Conservation (phyloP, 2,113 vertebrate genomes). For the Zingel zingel region DNA sequence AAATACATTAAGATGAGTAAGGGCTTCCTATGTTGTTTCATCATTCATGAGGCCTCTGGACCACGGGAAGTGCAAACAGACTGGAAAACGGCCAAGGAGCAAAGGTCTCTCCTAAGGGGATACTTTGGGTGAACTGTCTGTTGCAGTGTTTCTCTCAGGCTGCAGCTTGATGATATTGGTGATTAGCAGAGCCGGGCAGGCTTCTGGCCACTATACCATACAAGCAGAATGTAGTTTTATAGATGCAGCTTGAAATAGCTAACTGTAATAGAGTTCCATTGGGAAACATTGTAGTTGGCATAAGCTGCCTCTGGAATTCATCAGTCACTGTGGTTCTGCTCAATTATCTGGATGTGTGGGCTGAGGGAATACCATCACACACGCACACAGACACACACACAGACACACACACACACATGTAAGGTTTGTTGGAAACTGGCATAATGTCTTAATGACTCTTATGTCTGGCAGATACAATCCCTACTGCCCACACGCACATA, state of each 20-base stretch:
- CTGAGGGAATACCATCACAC: conserved; percentile 44
- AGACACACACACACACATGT: conserved; percentile 4
- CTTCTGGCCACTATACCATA: not conserved
- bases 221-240: not conserved
- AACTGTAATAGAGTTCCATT: not conserved
- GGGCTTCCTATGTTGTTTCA: not conserved
- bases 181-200: not conserved
- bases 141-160: conserved; percentile 22
- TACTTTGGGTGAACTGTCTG: conserved; percentile 11
- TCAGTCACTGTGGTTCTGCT: conserved; percentile 19
- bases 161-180: conserved; percentile 1
- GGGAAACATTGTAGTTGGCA: conserved; percentile 9
- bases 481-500: conserved; percentile 35
- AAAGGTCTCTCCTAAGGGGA: conserved; percentile 8
- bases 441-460: conserved; percentile 7
- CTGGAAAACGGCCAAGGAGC: conserved; percentile 1
- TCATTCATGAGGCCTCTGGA: conserved; percentile 3
- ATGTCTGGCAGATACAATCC: conserved; percentile 21
- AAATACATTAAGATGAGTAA: not conserved
- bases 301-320: conserved; percentile 6
- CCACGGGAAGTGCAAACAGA: not conserved
- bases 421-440: not conserved
- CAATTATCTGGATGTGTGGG: conserved; percentile 34
- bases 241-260: not conserved
- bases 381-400: not conserved